Conservation (phyloP, 2,113 vertebrate species). For the Lagopus leucura region DNA sequence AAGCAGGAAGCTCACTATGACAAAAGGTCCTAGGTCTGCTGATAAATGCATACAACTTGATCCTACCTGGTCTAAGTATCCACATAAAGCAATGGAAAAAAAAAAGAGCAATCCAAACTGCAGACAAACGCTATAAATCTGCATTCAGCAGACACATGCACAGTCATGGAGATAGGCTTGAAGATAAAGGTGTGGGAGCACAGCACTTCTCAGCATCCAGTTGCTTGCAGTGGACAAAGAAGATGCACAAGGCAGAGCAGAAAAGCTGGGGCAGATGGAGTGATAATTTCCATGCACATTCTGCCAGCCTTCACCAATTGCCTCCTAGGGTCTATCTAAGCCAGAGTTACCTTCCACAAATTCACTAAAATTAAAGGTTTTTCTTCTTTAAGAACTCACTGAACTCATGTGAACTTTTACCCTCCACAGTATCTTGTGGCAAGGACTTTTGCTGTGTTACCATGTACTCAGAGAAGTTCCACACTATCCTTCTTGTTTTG, state of each 20-base stretch:
- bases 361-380: background rate
- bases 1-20: conserved; percentile 3
- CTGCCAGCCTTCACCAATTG: background rate
- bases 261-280: background rate
- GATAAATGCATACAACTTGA: background rate
- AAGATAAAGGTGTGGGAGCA: background rate
- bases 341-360: background rate
- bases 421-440: background rate
- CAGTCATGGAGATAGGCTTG: background rate
- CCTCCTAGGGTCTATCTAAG: background rate
- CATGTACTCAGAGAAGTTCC: background rate
- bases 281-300: background rate
- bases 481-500: background rate
- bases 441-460: background rate
- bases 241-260: background rate
- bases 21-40: background rate
- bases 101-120: background rate
- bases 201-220: background rate
- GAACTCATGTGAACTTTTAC: background rate
- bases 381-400: background rate
- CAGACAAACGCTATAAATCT: background rate
- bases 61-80: background rate
- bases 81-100: background rate
- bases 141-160: background rate
- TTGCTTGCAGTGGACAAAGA: background rate